A percentile compares a stretch with the other conserved stretches of the same genome.
Conservation (phyloP, 64 coral and sea anemone genomes). For the Porites australiensis region DNA sequence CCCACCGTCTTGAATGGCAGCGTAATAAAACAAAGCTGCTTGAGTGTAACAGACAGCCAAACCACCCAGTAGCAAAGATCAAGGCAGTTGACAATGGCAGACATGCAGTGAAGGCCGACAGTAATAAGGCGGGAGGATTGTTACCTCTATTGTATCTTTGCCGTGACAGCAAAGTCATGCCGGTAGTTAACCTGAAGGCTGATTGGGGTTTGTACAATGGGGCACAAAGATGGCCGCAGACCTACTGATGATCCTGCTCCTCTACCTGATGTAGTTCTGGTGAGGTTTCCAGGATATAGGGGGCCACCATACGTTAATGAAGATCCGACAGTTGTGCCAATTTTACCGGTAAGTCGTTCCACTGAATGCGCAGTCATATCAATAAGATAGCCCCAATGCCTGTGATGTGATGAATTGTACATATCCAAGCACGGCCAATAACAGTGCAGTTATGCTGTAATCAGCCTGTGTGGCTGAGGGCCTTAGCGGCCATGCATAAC, state of each 20-base stretch:
- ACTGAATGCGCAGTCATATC: too few relatives aligned
- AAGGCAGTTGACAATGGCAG: conserved; percentile 7
- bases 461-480: too few relatives aligned
- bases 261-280: conserved; percentile 12
- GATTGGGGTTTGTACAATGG: conserved; percentile 50
- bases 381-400: too few relatives aligned
- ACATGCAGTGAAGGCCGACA: conserved; percentile 34
- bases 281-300: conserved; percentile 37
- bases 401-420: too few relatives aligned
- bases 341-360: conserved; percentile 29
- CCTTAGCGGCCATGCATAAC: too few relatives aligned
- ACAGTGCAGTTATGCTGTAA: too few relatives aligned
- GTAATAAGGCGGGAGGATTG: conserved; percentile 34
- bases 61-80: conserved; percentile 45
- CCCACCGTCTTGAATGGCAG: conserved; percentile 30
- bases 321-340: conserved; percentile 26
- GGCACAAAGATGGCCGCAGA: conserved; percentile 19
- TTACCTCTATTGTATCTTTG: background rate
- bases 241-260: background rate
- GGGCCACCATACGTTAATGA: conserved; percentile 28
- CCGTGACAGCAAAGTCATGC: conserved; percentile 57
- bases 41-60: conserved; percentile 22
- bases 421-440: too few relatives aligned
- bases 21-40: conserved; percentile 44
- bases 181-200: conserved; percentile 27